Evolutionary conservation across 2,888 invertebrate species (phyloP), one percentile per base, ranked within the genome.

Genomic region (Pristionchus arcanus): DNA sequence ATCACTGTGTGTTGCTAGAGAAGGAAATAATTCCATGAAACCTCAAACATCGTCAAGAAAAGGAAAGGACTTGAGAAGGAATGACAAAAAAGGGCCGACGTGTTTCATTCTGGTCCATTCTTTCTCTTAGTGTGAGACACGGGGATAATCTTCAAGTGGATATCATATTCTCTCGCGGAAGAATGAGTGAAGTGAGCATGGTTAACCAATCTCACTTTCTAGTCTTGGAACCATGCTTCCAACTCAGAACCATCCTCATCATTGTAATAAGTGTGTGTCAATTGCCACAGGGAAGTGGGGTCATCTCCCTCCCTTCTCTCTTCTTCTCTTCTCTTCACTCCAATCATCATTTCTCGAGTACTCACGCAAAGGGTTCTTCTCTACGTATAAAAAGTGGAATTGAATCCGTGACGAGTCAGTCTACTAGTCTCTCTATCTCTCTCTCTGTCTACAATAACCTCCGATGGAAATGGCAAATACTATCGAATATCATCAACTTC

Each of bases 391-490:
- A 55, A 84, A 74, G 74, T 74, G 74, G 74, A 74, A 74, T 74
- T 74, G 34, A 74, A 74, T 37, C 74, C 74, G 34, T 74, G 74
- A 74, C 74, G 74, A 74, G 74, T 74, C 74, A 74, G 74, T 74
- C 74, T 74, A 74, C 74, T 74, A 74, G 74, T 74, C 74, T 74
- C 74, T 71, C 68, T 68, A n/a, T n/a, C 68, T 66, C 66, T 66
- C 34, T 68, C 68, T 68, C 68, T 68, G 74, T 74, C 74, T 74
- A 37, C 74, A 74, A 74, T 74, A 74, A 74, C 74, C 74, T 74
- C 74, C 37, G 28, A 74, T 74, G 31, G 63, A 21, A 71, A 71
- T 71, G 74, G 74, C 74, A 74, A 74, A 74, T 74, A 74, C 74
- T 19, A 16, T 34, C 37, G 34, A 74, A 37, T 74, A 5, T 25